phyloP scores from a whole-genome alignment of 2,797 vertebrate genomes.

The Rhadinocentrus ornatus region DNA sequence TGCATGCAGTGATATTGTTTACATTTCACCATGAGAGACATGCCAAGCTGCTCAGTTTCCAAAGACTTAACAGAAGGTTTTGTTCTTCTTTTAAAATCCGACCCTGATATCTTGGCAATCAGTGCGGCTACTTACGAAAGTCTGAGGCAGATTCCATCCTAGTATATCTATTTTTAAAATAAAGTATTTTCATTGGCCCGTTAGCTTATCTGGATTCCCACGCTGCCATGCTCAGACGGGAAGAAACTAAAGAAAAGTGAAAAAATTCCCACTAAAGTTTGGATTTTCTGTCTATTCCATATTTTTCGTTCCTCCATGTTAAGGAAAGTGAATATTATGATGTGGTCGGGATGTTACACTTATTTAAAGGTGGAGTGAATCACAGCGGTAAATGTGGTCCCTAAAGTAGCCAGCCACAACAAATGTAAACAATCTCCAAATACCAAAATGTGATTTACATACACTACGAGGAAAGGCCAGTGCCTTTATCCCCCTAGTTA shows the following conservation, averaged over 20 bases:
- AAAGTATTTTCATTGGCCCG: conserved; percentile 2
- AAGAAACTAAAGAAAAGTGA: conserved; percentile 2
- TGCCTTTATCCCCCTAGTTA: conserved; percentile 34
- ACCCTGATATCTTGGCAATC: neutral
- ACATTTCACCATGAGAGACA: conserved; percentile 65
- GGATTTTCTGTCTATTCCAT: conserved; percentile 36
- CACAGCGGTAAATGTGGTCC: neutral
- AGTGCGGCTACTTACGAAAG: too few species aligned
- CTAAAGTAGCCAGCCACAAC: neutral
- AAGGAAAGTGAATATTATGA: conserved; percentile 34
- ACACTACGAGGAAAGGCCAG: conserved; percentile 32
- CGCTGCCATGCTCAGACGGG: neutral
- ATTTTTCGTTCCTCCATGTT: conserved; percentile 61
- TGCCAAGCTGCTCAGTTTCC: conserved; percentile 49
- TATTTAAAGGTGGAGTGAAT: neutral
- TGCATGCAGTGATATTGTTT: conserved; percentile 76
- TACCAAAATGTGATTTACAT: neutral
- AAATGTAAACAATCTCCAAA: conserved; percentile 1
- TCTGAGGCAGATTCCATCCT: conserved; percentile 6
- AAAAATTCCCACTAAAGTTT: conserved; percentile 18
- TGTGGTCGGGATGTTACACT: neutral
- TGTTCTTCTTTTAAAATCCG: conserved; percentile 5
- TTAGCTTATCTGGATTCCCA: conserved; percentile 19
- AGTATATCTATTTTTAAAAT: conserved; percentile 2
- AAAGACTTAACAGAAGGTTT: conserved; percentile 16